Percentiles rank a stretch among this genome's conserved stretches.
Conservation (phyloP, 2,888 invertebrate species). For the Frankliniella fusca region DNA sequence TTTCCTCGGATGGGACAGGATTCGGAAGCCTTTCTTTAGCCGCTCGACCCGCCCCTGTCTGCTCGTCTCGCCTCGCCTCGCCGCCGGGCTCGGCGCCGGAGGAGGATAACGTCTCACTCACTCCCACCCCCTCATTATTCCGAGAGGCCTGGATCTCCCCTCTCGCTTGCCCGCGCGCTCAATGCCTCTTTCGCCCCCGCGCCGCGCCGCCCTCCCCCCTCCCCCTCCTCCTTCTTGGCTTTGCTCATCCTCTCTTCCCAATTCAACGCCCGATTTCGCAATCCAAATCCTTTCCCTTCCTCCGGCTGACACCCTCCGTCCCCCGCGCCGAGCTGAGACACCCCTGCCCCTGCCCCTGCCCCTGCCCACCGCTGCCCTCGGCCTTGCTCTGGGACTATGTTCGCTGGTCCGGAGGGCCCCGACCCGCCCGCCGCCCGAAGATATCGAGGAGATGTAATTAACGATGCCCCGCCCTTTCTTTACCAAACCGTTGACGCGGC, state of each 20-base stretch:
- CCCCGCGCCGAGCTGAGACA: background rate
- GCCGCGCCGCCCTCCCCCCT: background rate
- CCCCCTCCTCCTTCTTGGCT: background rate
- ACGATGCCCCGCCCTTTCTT: background rate
- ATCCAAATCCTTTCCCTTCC: conserved; percentile 16
- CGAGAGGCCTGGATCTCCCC: background rate
- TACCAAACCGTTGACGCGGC: too few relatives aligned
- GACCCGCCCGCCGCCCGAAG: background rate
- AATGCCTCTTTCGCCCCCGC: background rate
- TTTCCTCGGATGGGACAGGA: background rate
- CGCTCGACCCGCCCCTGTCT: background rate
- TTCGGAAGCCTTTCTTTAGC: background rate
- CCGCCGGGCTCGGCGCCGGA: background rate
- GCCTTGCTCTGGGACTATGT: background rate
- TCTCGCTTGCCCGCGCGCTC: background rate
- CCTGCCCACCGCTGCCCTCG: background rate
- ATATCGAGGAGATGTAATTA: conserved; percentile 10
- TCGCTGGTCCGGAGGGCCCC: background rate
- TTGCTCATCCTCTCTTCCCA: background rate
- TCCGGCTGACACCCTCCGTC: background rate
- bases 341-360: background rate
- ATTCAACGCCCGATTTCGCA: conserved; percentile 22
- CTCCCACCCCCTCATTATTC: background rate
- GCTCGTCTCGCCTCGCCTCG: background rate
- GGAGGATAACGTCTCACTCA: background rate